A percentile compares a stretch with the other conserved stretches of the same genome.
These are phyloP conservation scores for Anoplolepis gracilipes DNA, from an alignment of 1,140 invertebrate species.

Conservation along the genomic window DNA sequence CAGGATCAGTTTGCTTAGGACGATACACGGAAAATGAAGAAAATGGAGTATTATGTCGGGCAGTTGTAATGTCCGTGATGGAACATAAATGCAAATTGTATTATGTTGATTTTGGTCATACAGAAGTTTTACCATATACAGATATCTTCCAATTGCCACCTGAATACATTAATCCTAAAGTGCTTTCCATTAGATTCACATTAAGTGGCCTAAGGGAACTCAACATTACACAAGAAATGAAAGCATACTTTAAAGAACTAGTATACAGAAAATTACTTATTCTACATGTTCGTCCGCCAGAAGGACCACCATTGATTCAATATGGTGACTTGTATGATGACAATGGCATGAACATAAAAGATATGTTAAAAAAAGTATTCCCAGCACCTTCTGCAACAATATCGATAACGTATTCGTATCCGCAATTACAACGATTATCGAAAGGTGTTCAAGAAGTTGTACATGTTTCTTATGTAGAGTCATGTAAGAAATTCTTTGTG, in stretches of 20 bases:
- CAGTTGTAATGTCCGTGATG: constrained; percentile 90
- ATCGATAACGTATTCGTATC: constrained; percentile 85
- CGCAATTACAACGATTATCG: constrained; percentile 81
- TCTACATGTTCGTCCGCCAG: constrained; percentile 88
- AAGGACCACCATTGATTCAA: constrained; percentile 89
- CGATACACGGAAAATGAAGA: constrained; percentile 88
- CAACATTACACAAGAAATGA: constrained; percentile 89
- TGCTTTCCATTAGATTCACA: constrained; percentile 91
- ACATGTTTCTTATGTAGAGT: constrained; percentile 90
- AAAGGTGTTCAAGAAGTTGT: constrained; percentile 84
- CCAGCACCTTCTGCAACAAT: constrained; percentile 61
- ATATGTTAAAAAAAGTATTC: constrained; percentile 85
- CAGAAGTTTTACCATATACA: constrained; percentile 89
- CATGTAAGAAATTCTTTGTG: constrained; percentile 90
- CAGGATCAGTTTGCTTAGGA: constrained; percentile 91
- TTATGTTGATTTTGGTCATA: constrained; percentile 93
- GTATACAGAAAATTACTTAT: constrained; percentile 87
- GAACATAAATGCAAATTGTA: constrained; percentile 88
- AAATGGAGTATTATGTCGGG: constrained; percentile 89
- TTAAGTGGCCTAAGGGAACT: constrained; percentile 89
- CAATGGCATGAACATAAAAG: constrained; percentile 87
- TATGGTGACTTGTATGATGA: constrained; percentile 89
- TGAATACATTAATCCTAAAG: constrained; percentile 89
- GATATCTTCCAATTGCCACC: constrained; percentile 91
- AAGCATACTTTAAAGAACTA: constrained; percentile 89